Conservation (phyloP, 2,113 vertebrate genomes). For the Larimichthys crocea region DNA sequence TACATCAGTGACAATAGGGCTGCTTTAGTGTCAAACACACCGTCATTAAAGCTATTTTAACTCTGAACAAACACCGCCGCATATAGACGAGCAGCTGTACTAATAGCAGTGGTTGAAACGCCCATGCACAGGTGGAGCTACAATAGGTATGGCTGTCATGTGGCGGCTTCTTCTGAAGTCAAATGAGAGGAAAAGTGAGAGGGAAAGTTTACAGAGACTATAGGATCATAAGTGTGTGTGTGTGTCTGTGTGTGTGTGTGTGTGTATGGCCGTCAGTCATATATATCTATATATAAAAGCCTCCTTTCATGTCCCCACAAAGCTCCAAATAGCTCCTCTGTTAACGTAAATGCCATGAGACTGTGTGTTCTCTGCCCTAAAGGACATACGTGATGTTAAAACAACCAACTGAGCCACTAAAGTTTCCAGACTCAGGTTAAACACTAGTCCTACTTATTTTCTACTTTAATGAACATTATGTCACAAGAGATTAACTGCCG, state of each 20-base stretch:
- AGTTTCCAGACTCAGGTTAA: constrained; percentile 30
- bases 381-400: background rate
- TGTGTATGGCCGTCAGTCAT: background rate
- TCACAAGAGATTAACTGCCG: constrained; percentile 43
- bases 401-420: constrained; percentile 1
- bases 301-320: constrained; percentile 48
- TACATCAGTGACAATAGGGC: constrained; percentile 41
- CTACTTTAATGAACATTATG: constrained; percentile 28
- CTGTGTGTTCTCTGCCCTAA: background rate
- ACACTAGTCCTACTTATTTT: background rate
- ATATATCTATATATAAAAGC: constrained; percentile 2
- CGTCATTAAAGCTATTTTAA: constrained; percentile 62
- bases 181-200: constrained; percentile 36
- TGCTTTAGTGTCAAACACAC: constrained; percentile 35
- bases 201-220: constrained; percentile 43
- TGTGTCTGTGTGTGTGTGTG: background rate
- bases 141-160: constrained; percentile 71
- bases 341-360: constrained; percentile 26
- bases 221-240: constrained; percentile 34
- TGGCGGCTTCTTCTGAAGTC: constrained; percentile 62
- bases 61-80: constrained; percentile 63
- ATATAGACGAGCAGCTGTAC: constrained; percentile 72
- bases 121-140: constrained; percentile 71
- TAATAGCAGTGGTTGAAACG: constrained; percentile 54
- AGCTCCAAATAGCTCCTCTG: constrained; percentile 40